Evolutionary conservation across 2,113 vertebrate genomes (phyloP), one percentile per base, ranked within the genome.

Genomic region (Cebidichthys violaceus): DNA sequence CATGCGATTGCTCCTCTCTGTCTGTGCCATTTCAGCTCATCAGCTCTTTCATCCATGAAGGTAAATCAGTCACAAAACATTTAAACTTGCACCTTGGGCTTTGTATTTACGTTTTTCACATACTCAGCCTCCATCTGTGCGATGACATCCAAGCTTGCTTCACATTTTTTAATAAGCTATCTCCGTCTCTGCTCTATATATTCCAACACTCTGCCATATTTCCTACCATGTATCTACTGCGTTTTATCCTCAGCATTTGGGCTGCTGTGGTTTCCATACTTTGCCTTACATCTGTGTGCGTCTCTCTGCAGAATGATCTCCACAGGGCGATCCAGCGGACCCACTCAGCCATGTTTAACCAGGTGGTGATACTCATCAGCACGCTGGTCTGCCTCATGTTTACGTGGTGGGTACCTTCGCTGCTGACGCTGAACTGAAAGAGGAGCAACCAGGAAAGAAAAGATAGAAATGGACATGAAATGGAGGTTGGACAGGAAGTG

Each of bases 331-430:
- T 96, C 82, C 96, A 96, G 94, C 90, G 96, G 57, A 96, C 96
- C 0, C 96, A 96, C 84, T 96, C 96, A 1, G 96, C 96, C 89
- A 96, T 96, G 96, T 96, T 96, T 84, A 96, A 96, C 92, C 96
- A 96, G 91, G 96, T 96, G 85, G 95, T 96, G 89, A 96, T 96
- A 81, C 95, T 96, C 79, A 95, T 96, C 92, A 96, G 95, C 89
- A 96, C 96, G 3, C 91, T 96, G 69, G 93, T 96, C 78, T 96
- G 96, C 84, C 96, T 96, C 86, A 96, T 96, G 95, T 96, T 96
- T 87, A 96, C 96, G 59, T 96, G 95, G 96, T 96, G 84, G 81
- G 96, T 94, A 85, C 54, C 57, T 47, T 68, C n/a, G 27, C 54
- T 55, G 39, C 39, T 77, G 47, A 55, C 24, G 69, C 70, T 74